Base-by-base conservation (phyloP, 2,797 vertebrate genomes). In the Lepilemur septentrionalis region DNA sequence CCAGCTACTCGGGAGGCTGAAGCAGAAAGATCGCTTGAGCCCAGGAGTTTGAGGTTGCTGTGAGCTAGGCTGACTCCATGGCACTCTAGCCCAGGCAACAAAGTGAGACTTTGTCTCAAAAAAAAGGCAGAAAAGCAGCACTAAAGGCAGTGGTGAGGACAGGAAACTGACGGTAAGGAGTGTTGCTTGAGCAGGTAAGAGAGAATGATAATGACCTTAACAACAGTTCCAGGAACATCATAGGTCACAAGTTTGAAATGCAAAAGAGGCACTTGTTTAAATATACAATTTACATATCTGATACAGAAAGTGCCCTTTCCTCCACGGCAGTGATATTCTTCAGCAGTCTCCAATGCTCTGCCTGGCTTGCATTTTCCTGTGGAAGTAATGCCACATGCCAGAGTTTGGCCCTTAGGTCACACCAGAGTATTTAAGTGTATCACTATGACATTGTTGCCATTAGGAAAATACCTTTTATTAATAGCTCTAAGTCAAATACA, bases 261-360 rank as follows among this genome's bases (percentile, higher is more conserved):
- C 75, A 70, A 84, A 93, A 91, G 76, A 91, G 48, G 82, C 63
- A 96, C 85, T 93, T 91, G 41, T 82, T 95, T 94, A 94, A 96
- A 75, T 86, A 61, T 9, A 55, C 25, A 92, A 20, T 76, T 89
- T 52, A 86, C 55, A 79, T 55, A 75, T 46, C 28, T 63, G 30
- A 30, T 2, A 48, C 2, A 10, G 61, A 69, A 81, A 87, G 86
- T 32, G 14, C n/a, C 35, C 7, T 61, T 41, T 48, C 20, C n/a
- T 55, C 46, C 55, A 20, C 35, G 63, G 43, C 35, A 9, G 52
- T 5, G 48, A 4, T 10, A 14, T 48, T 75, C 17, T 5, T 50
- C 25, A 30, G 65, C 48, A 52, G n/a, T n/a, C 23, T 91, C 41
- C 48, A 43, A 5, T n/a, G 50, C 67, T 38, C 41, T 57, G 85